These are phyloP conservation scores for Microplitis deprimator DNA, from an alignment of 2,888 invertebrate genomes.

Conservation along the genomic window DNA sequence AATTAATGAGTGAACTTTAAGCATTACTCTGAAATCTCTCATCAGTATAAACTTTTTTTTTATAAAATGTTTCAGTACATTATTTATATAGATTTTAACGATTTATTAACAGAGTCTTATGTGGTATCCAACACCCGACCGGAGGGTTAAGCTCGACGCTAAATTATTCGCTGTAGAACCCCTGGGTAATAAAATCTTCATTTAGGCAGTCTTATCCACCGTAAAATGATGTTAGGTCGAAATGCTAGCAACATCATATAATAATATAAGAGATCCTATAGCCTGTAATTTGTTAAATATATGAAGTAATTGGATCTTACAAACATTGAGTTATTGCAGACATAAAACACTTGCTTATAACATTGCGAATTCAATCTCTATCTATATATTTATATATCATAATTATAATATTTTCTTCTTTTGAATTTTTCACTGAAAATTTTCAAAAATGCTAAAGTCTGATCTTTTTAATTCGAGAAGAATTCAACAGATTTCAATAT, in stretches of 20 bases:
- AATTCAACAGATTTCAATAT: no score
- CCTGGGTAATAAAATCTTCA: constrained; percentile 2
- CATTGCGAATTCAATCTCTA: neutral
- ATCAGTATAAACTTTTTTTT: neutral
- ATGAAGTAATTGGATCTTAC: constrained; percentile 7
- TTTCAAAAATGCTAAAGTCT: no score
- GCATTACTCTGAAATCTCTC: neutral
- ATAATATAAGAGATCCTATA: neutral
- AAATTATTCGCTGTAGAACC: neutral
- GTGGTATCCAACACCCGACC: neutral
- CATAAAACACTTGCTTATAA: neutral
- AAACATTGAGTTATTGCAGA: neutral
- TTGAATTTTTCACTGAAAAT: no score
- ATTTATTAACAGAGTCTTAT: neutral
- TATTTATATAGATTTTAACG: constrained; percentile 1
- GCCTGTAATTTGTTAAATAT: constrained; percentile 6
- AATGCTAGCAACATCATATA: neutral
- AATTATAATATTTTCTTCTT: no score
- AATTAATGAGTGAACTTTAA: neutral
- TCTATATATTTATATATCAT: no score
- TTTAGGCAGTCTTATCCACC: neutral
- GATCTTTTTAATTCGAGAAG: no score
- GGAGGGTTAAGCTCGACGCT: constrained; percentile 1
- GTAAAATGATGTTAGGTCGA: constrained; percentile 7
- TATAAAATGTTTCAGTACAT: neutral